Evolutionary conservation across 2,113 vertebrate genomes (phyloP), one percentile per base, ranked within the genome.

Genomic region (Trichomycterus rosablanca): DNA sequence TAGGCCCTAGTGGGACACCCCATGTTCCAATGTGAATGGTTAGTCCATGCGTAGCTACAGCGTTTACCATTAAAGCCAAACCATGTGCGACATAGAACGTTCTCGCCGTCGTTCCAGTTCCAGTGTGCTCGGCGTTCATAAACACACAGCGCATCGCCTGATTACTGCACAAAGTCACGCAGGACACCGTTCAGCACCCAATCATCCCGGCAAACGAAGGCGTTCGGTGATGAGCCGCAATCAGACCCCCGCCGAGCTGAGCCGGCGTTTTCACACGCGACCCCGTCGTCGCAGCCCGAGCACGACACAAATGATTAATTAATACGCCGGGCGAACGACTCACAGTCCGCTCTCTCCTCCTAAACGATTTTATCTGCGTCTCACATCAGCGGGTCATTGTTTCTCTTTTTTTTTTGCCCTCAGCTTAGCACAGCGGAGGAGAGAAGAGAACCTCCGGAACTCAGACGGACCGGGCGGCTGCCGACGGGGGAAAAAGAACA

Each of bases 181-280:
- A 61, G 64, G 59, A 55, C 59, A 67, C 63, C 28, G 32, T 42
- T 42, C 63, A 55, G 59, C 63, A 67, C 63, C 68, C 66, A 74
- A 74, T 74, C 68, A 65, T 60, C 61, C 30, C 61, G 72, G 72
- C 72, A 66, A 66, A 64, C 69, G 52, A 62, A 68, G 60, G 65
- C 60, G 57, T 68, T 71, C 66, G 58, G 40, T 49, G 48, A 68
- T 69, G 66, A 66, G 69, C 61, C 39, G 40, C 66, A 68, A 68
- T 68, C 66, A 72, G 69, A 63, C 66, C 69, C 70, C 66, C 56
- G 53, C 63, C 42, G 59, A 72, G 62, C 54, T 58, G 66, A 53
- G 58, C 26, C 3, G 30, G 59, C 58, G 46, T 30, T 66, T 69
- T 34, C 63, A 53, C 63, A 30, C 62, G 63, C 63, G 28, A 65